Base-by-base conservation (phyloP, 2,797 vertebrate species). In the Enteromius unitaeniatus region DNA sequence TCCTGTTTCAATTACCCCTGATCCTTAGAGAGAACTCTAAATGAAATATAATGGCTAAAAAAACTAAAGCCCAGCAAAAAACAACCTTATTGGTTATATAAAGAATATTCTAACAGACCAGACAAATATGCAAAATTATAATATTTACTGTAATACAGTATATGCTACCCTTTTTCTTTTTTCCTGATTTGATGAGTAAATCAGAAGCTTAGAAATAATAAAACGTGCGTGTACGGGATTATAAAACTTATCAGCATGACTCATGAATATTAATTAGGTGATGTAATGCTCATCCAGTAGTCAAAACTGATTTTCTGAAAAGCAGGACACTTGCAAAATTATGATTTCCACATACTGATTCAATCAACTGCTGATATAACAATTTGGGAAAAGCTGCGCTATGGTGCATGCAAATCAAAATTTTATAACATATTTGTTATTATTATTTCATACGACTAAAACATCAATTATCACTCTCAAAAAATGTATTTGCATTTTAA, bases 1-100 rank as follows among this genome's bases (percentile, higher is more conserved):
- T 76, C n/a, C 77, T 34, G 79, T 78, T 88, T 86, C 78, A 88
- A 81, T 87, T 69, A 85, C 62, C 62, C 28, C 45, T 70, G 67
- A 77, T 79, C 79, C 78, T 55, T 72, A 86, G 74, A 72, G 73
- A 79, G 31, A 42, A 60, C 26, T 53, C 23, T 42, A 23, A 73
- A 74, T 82, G 55, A 79, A 68, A 78, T 68, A 47, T 17, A 34
- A 1, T 37, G 26, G 2, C 10, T 34, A 31, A 14, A 58, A 42
- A 73, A 80, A 69, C 78, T 47, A 81, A 62, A 17, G 53, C 42
- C 26, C 60, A 47, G 31, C 6, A 42, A 78, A 65, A 28, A 65
- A 21, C 15, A 26, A 47, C 23, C 17, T 9, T 21, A 65, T 45
- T 65, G 42, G 65, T 65, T n/a, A 78, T 78, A 78, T 62, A 10